A percentile compares a stretch with the other conserved stretches of the same genome.
phyloP scores from a whole-genome alignment of 2,113 vertebrate species.

The Alosa alosa region DNA sequence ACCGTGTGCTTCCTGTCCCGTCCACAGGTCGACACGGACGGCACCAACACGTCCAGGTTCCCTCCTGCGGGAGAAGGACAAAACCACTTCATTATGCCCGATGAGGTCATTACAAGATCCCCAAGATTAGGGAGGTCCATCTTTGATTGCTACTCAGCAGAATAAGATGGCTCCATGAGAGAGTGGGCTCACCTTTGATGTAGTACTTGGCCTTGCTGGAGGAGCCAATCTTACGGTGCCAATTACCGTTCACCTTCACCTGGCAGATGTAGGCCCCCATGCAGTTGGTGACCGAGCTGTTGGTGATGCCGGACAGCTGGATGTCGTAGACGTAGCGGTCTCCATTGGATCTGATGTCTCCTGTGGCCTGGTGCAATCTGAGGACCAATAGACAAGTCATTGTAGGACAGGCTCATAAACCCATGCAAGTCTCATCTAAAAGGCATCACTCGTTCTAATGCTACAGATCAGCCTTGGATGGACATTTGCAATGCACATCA shows the following conservation, averaged over 20 bases:
- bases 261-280: slow-evolving; percentile 88
- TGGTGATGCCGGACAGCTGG: slow-evolving; percentile 85
- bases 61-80: slow-evolving; percentile 71
- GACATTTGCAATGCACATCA: neutral
- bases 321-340: slow-evolving; percentile 90
- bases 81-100: no score
- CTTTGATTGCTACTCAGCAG: no score
- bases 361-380: slow-evolving; percentile 83
- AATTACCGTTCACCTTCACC: slow-evolving; percentile 72
- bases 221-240: slow-evolving; percentile 77
- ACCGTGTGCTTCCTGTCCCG: slow-evolving; percentile 77
- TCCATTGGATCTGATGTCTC: slow-evolving; percentile 83
- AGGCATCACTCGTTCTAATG: neutral
- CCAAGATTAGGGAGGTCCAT: no score
- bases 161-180: neutral
- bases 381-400: slow-evolving; percentile 22
- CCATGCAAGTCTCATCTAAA: no score
- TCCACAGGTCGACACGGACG: slow-evolving; percentile 86
- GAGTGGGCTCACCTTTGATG: slow-evolving; percentile 76
- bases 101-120: no score
- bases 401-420: neutral
- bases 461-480: neutral
- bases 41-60: slow-evolving; percentile 82
- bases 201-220: slow-evolving; percentile 80
- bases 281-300: slow-evolving; percentile 69